phyloP scores from a whole-genome alignment of 2,888 invertebrate genomes.

The Biston stratarius region DNA sequence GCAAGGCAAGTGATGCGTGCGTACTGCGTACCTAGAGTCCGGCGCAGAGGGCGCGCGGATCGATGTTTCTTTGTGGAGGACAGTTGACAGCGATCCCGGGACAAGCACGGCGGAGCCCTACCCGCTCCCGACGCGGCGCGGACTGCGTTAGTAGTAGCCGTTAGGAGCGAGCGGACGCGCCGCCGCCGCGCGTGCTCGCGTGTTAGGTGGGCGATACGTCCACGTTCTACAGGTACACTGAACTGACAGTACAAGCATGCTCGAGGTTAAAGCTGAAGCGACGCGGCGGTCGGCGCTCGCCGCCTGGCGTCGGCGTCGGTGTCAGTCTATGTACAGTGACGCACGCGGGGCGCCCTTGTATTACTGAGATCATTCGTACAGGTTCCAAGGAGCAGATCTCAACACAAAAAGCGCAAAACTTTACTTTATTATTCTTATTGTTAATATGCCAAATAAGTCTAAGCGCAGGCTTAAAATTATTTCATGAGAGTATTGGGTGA shows the following conservation, averaged over 20 bases:
- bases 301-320: not conserved
- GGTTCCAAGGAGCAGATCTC: conserved; percentile 70
- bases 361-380: conserved; percentile 70
- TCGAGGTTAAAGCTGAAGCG: conserved; percentile 72
- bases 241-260: conserved; percentile 71
- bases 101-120: conserved; percentile 67
- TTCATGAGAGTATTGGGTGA: conserved; percentile 85
- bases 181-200: conserved; percentile 65
- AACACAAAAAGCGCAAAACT: conserved; percentile 79
- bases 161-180: conserved; percentile 65
- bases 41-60: conserved; percentile 44
- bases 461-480: conserved; percentile 78
- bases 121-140: conserved; percentile 54
- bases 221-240: conserved; percentile 49
- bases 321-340: not conserved
- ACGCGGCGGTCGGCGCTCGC: conserved; percentile 36
- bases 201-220: conserved; percentile 67
- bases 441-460: conserved; percentile 81
- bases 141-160: conserved; percentile 80
- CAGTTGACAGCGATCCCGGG: conserved; percentile 79
- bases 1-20: conserved; percentile 84
- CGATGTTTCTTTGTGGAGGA: conserved; percentile 81
- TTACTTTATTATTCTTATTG: conserved; percentile 64
- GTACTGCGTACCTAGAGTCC: conserved; percentile 64
- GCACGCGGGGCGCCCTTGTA: conserved; percentile 37